phyloP scores from a whole-genome alignment of 2,888 invertebrate genomes.

The Geophilus truncorum region DNA sequence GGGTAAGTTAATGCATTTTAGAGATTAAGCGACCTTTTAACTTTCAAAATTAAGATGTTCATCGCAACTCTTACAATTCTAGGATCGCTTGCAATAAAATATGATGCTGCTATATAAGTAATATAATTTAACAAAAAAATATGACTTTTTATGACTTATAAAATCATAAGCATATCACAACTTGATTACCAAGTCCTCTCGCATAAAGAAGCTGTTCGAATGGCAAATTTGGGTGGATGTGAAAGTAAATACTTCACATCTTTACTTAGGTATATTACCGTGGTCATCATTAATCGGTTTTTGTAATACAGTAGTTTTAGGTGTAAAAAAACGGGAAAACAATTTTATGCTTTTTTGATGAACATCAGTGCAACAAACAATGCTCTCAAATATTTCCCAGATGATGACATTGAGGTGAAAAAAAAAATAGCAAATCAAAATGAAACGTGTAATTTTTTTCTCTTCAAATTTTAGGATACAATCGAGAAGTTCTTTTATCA shows the following conservation, averaged over 20 bases:
- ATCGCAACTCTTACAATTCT: too few species aligned
- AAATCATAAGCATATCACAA: conserved; percentile 53
- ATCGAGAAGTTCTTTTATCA: conserved; percentile 31
- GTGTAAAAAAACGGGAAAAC: conserved; percentile 66
- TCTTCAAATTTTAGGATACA: conserved; percentile 43
- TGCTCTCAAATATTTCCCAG: conserved; percentile 43
- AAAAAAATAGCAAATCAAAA: neutral
- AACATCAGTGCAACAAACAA: conserved; percentile 56
- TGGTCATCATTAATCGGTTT: conserved; percentile 36
- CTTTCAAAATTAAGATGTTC: too few species aligned
- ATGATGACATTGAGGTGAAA: conserved; percentile 42
- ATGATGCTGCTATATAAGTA: too few species aligned
- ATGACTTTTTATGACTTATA: conserved; percentile 69
- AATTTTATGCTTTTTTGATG: conserved; percentile 78
- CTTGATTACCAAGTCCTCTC: conserved; percentile 55
- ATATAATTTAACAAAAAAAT: too few species aligned
- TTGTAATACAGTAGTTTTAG: conserved; percentile 64
- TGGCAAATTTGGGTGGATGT: conserved; percentile 83
- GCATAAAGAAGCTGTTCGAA: conserved; percentile 71
- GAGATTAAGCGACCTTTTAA: too few species aligned
- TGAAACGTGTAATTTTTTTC: too few species aligned
- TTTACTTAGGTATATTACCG: neutral
- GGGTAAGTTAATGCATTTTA: too few species aligned
- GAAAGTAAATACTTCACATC: conserved; percentile 53
- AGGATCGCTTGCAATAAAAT: too few species aligned